Base-by-base conservation (phyloP, 1,140 invertebrate genomes). In the Cyclargus thomasi region DNA sequence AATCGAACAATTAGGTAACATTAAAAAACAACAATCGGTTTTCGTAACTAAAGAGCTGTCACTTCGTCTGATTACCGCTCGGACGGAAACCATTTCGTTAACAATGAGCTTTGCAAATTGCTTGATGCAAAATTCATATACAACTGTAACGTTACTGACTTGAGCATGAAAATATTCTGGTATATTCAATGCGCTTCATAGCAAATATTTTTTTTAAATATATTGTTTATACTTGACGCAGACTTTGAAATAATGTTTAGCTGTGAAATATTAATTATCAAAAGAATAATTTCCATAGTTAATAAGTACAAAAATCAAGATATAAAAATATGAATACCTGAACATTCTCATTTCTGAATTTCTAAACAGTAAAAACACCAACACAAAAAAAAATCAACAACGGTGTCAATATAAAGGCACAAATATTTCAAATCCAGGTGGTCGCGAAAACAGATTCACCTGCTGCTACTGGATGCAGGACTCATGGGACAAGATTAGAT, bases 31-130 rank as follows among this genome's bases (percentile, higher is more conserved):
- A 59, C 55, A 59, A 59, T 59, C 55, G 3, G 20, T 59, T 59
- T 59, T 59, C 55, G 55, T 59, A 59, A 59, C 55, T 59, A 59
- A 59, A 59, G 55, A 59, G 55, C 55, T 59, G 55, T 59, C 55
- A 59, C 55, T 59, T 18, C 55, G 18, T 59, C 17, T 59, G 55
- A 59, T 59, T 59, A 20, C 18, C 55, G 55, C 20, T 21, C 55
- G 20, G 18, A 59, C 55, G 55, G 55, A 59, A 59, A 59, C 18
- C 55, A 21, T 59, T 59, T 7, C 55, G 39, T 8, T 47, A 11
- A 59, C 55, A 59, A 59, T 59, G 55, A 47, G 55, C 55, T 59
- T 59, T 17, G 18, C 55, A 59, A 59, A 59, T 59, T 59, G 55
- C 55, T 20, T 21, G 17, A n/a, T 59, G 18, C 10, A 59, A 59